Percentiles rank a stretch among this genome's conserved stretches.
phyloP scores from a whole-genome alignment of 2,797 vertebrate genomes.

The Pteropus rufus region DNA sequence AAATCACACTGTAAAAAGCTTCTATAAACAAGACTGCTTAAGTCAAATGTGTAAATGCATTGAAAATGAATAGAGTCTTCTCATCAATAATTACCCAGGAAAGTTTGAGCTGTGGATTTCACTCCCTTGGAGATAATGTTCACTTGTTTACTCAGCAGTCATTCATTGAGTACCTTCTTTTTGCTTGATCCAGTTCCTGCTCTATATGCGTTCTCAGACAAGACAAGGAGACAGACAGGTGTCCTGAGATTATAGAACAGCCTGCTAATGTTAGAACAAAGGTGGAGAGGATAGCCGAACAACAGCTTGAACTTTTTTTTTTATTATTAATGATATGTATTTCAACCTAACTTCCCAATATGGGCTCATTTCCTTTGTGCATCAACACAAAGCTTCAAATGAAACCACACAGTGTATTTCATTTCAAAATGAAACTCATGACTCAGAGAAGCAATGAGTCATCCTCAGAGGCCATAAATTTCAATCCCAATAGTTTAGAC shows the following conservation, averaged over 20 bases:
- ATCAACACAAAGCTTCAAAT: constrained; percentile 50
- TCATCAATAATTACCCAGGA: neutral
- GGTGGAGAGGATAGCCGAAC: neutral
- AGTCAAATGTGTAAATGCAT: neutral
- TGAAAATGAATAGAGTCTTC: neutral
- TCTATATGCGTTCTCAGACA: neutral
- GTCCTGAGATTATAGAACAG: neutral
- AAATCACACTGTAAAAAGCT: neutral
- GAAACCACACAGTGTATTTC: constrained; percentile 24
- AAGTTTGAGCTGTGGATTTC: neutral
- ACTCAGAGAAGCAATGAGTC: constrained; percentile 38
- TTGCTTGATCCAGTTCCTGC: neutral
- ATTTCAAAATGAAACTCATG: constrained; percentile 60
- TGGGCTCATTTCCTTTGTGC: constrained; percentile 66
- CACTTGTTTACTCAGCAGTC: neutral
- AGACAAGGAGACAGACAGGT: neutral
- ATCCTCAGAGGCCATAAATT: constrained; percentile 47
- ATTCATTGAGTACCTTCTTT: neutral
- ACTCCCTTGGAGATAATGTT: neutral
- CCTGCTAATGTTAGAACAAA: neutral
- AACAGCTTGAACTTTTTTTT: neutral
- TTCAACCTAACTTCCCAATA: constrained; percentile 61
- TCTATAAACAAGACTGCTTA: neutral
- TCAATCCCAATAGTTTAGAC: constrained; percentile 49
- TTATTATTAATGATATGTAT: constrained; percentile 34